Percentiles rank a stretch among this genome's conserved stretches.
These are phyloP conservation scores for Ichneumon xanthorius DNA, from an alignment of 2,888 invertebrate genomes.

Conservation along the genomic window DNA sequence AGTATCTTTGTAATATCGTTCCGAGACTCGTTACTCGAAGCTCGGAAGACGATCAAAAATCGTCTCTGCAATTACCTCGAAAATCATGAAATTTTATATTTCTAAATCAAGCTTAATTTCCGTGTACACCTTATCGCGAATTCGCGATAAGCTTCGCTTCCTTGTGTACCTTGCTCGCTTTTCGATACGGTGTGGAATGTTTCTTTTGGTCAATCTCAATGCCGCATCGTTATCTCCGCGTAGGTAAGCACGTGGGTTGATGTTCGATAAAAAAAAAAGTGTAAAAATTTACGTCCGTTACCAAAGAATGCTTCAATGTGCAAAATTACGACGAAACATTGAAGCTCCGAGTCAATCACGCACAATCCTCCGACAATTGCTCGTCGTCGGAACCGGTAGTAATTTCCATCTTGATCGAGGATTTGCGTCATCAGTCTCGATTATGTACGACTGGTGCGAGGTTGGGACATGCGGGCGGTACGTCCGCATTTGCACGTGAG, in stretches of 20 bases:
- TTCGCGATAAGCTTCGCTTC: conserved; percentile 8
- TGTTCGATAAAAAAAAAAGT: neutral
- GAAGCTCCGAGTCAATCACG: neutral
- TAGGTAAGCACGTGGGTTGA: neutral
- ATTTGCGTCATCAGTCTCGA: conserved; percentile 49
- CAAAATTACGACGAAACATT: neutral
- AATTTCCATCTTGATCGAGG: conserved; percentile 16
- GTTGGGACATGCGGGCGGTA: neutral
- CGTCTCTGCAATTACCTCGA: neutral
- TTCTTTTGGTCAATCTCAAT: neutral
- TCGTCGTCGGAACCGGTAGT: neutral
- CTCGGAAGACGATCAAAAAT: neutral
- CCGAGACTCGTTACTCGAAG: neutral
- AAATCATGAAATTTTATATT: conserved; percentile 12
- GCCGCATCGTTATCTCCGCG: neutral
- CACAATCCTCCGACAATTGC: neutral
- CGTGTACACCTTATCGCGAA: neutral
- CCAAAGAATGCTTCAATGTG: neutral
- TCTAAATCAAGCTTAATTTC: neutral
- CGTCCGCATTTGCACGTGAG: neutral
- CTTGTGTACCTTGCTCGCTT: neutral
- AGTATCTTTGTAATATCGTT: neutral
- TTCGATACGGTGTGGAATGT: neutral
- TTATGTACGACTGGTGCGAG: neutral
- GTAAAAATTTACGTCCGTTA: neutral